phyloP scores from a whole-genome alignment of 2,113 vertebrate species.

The Camarhynchus parvulus region DNA sequence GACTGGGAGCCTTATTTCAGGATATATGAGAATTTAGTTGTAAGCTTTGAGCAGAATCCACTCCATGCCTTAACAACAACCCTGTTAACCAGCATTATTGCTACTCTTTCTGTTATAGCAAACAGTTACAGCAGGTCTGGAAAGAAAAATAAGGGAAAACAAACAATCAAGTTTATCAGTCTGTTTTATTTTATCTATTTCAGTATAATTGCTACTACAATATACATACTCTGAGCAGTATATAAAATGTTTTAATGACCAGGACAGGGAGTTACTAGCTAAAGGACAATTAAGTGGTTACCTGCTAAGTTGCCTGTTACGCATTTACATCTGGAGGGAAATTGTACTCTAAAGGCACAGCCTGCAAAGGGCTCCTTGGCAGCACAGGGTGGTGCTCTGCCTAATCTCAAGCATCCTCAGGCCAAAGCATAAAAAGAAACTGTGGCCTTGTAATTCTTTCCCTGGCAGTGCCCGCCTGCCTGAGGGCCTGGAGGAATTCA shows the following conservation, averaged over 20 bases:
- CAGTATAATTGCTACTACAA: constrained; percentile 9
- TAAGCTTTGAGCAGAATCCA: background rate
- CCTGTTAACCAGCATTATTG: background rate
- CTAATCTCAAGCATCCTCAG: background rate
- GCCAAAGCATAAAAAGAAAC: background rate
- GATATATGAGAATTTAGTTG: background rate
- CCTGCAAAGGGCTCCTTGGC: background rate
- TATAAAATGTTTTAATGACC: constrained; percentile 40
- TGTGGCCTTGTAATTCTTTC: constrained; percentile 5
- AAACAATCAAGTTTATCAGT: constrained; percentile 27
- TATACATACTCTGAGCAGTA: background rate
- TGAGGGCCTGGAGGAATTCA: background rate
- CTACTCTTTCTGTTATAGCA: background rate
- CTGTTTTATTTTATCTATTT: constrained; percentile 51
- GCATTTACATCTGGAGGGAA: constrained; percentile 28
- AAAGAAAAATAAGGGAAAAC: constrained; percentile 21
- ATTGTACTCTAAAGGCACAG: background rate
- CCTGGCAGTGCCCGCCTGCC: background rate
- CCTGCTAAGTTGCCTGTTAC: background rate
- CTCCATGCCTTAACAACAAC: background rate
- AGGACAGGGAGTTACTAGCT: constrained; percentile 16
- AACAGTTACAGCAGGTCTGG: constrained; percentile 7
- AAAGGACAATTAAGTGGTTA: constrained; percentile 29
- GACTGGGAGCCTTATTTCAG: background rate
- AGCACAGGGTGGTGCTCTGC: background rate